A percentile compares a stretch with the other conserved stretches of the same genome.
Evolutionary conservation across 2,797 vertebrate species (phyloP).

Genomic region (Gadopsis bispinosus): DNA sequence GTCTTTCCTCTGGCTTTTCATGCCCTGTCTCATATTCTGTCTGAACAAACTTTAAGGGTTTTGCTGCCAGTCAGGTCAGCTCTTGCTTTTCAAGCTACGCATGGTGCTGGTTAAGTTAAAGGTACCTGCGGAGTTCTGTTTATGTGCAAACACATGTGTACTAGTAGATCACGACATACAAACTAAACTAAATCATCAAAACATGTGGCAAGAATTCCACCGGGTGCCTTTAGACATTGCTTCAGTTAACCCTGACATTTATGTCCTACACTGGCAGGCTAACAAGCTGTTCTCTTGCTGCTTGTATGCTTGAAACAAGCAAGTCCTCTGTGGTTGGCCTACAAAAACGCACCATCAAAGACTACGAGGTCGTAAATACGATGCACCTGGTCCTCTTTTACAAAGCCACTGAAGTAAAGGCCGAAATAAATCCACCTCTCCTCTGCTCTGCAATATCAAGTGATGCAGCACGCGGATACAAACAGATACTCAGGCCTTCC

Average conservation of each 20-base stretch:
- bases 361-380: slow-evolving; percentile 10
- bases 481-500: slow-evolving; percentile 10
- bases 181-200: not conserved
- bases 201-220: too few species aligned
- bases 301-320: not conserved
- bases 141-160: not conserved
- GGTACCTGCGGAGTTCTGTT: not conserved
- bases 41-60: not conserved
- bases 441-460: slow-evolving; percentile 6
- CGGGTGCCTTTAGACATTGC: not conserved
- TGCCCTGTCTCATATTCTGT: slow-evolving; percentile 8
- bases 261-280: slow-evolving; percentile 2
- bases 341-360: slow-evolving; percentile 5
- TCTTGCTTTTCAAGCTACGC: not conserved
- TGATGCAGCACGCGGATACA: slow-evolving; percentile 18
- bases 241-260: not conserved
- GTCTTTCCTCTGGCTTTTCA: not conserved
- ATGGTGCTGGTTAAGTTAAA: not conserved
- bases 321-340: slow-evolving; percentile 3
- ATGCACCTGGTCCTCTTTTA: slow-evolving; percentile 21
- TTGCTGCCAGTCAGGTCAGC: not conserved
- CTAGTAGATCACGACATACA: not conserved
- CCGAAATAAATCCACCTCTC: slow-evolving; percentile 9
- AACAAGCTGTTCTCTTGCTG: not conserved
- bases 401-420: slow-evolving; percentile 20